phyloP scores from a whole-genome alignment of 1,140 invertebrate genomes.

The Drosophila tristis region DNA sequence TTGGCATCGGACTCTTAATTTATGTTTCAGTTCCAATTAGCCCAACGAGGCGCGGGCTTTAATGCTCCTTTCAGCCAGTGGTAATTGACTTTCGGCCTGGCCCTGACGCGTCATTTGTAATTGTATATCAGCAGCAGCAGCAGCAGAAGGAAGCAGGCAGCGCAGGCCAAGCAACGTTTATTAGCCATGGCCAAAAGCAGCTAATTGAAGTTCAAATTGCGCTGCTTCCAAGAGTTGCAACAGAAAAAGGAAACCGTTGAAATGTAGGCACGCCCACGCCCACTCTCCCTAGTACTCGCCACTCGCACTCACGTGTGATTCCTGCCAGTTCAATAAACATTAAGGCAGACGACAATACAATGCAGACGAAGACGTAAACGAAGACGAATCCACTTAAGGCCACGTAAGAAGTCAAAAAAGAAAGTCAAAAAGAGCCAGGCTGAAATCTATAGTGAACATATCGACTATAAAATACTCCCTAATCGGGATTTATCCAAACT shows the following conservation, averaged over 20 bases:
- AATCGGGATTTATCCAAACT: no score
- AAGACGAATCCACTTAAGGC: slow-evolving; percentile 73
- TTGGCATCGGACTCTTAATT: slow-evolving; percentile 73
- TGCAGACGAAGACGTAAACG: slow-evolving; percentile 40
- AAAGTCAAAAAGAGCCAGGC: neutral
- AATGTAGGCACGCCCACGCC: slow-evolving; percentile 51
- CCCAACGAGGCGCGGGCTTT: slow-evolving; percentile 67
- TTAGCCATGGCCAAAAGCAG: slow-evolving; percentile 66
- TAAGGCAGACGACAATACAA: slow-evolving; percentile 42
- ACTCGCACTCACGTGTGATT: slow-evolving; percentile 42
- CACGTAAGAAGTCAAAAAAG: slow-evolving; percentile 34
- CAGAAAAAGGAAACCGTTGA: slow-evolving; percentile 66
- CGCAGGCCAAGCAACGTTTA: slow-evolving; percentile 46
- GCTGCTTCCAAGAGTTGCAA: slow-evolving; percentile 33
- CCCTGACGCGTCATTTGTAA: slow-evolving; percentile 80
- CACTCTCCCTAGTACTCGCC: neutral
- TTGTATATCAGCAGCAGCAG: slow-evolving; percentile 55
- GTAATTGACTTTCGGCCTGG: slow-evolving; percentile 82
- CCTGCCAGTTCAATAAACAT: slow-evolving; percentile 56
- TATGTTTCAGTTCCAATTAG: slow-evolving; percentile 83
- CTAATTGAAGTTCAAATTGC: slow-evolving; percentile 82
- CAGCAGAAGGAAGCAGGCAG: neutral
- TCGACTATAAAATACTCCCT: no score
- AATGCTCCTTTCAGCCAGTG: slow-evolving; percentile 55
- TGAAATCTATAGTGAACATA: no score